Evolutionary conservation across 2,888 invertebrate genomes (phyloP).

Genomic region (Phania funesta): DNA sequence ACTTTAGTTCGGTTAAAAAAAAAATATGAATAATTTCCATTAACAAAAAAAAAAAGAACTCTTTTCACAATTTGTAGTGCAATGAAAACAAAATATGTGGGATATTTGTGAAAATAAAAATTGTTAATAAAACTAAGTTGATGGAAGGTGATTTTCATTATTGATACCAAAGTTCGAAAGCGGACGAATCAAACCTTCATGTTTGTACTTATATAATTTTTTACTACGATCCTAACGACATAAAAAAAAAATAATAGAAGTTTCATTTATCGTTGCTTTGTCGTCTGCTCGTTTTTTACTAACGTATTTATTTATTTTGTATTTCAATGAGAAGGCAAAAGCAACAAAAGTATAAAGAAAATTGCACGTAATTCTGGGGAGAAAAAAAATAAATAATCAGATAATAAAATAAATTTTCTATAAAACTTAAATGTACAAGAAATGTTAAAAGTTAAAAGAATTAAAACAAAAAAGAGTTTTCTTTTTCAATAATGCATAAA

Average conservation of each 20-base stretch:
- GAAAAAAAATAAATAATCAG: not conserved
- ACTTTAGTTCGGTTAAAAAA: not conserved
- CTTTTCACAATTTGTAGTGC: slow-evolving; percentile 32
- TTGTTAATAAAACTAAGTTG: not conserved
- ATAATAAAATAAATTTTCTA: not conserved
- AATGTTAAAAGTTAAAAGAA: not conserved
- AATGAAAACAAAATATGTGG: not conserved
- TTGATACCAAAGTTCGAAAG: slow-evolving; percentile 12
- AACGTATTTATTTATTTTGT: slow-evolving; percentile 24
- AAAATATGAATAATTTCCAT: slow-evolving; percentile 16
- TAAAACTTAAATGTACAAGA: not conserved
- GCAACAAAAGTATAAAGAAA: slow-evolving; percentile 18
- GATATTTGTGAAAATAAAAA: not conserved
- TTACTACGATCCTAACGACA: slow-evolving; percentile 12
- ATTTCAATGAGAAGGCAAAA: slow-evolving; percentile 39
- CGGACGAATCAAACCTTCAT: slow-evolving; percentile 10
- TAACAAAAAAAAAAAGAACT: too few species aligned
- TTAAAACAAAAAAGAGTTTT: not conserved
- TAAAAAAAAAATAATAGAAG: slow-evolving; percentile 18
- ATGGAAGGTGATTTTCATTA: not conserved
- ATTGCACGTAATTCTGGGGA: slow-evolving; percentile 18
- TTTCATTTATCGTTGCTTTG: slow-evolving; percentile 48
- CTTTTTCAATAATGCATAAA: too few species aligned
- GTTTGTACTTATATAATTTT: not conserved
- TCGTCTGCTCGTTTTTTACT: slow-evolving; percentile 44